Evolutionary conservation across 2,888 invertebrate genomes (phyloP).

Genomic region (Thelaira solivaga): DNA sequence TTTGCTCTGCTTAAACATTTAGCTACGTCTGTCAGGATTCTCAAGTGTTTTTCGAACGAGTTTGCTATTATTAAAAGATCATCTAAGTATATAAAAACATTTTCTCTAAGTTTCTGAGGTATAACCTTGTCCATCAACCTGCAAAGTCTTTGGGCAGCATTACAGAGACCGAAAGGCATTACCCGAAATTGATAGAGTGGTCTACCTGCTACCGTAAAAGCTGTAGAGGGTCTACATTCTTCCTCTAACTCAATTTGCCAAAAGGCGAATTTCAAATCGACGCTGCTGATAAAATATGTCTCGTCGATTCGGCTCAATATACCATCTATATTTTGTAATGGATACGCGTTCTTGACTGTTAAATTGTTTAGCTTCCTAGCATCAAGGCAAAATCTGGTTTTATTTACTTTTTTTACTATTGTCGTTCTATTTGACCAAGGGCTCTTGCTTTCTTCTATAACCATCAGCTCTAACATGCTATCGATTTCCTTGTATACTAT

Average conservation of each 20-base stretch:
- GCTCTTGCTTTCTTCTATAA: conserved; percentile 66
- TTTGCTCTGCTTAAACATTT: background rate
- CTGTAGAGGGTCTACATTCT: conserved; percentile 29
- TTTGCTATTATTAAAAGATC: conserved; percentile 43
- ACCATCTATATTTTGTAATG: background rate
- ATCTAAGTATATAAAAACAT: conserved; percentile 50
- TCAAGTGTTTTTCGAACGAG: conserved; percentile 28
- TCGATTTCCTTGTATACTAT: conserved; percentile 66
- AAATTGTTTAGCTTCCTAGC: conserved; percentile 66
- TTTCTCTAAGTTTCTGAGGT: conserved; percentile 36
- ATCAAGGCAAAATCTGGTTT: conserved; percentile 66
- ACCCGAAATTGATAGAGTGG: conserved; percentile 24
- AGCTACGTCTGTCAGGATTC: background rate
- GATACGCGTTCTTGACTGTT: conserved; percentile 23
- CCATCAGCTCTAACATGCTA: conserved; percentile 66
- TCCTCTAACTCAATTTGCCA: conserved; percentile 40
- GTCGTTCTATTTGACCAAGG: conserved; percentile 68
- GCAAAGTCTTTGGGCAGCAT: conserved; percentile 55
- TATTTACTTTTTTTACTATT: conserved; percentile 64
- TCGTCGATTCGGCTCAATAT: conserved; percentile 16
- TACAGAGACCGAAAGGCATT: conserved; percentile 34
- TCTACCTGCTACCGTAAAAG: conserved; percentile 36
- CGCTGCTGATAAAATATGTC: conserved; percentile 29
- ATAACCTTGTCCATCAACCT: conserved; percentile 64
- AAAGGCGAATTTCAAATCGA: conserved; percentile 31